These are phyloP conservation scores for Eupithecia centaureata DNA, from an alignment of 2,888 invertebrate genomes.

Conservation along the genomic window DNA sequence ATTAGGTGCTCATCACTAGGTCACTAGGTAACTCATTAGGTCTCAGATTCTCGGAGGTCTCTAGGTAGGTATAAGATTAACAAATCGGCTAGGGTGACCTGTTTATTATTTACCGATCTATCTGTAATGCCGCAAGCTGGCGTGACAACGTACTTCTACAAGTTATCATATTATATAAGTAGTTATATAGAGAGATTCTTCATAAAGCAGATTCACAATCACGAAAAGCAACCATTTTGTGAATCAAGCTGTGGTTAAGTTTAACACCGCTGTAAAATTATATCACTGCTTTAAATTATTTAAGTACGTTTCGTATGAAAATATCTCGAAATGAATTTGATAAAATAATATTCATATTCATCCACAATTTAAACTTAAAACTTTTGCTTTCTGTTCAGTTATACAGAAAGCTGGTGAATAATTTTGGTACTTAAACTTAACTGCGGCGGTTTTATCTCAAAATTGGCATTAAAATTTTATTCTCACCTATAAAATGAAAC, in stretches of 20 bases:
- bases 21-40: too few relatives aligned
- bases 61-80: too few relatives aligned
- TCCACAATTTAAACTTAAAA: not conserved
- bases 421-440: not conserved
- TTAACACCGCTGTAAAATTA: not conserved
- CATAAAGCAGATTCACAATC: not conserved
- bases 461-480: not conserved
- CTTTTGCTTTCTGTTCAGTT: slow-evolving; percentile 2
- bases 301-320: not conserved
- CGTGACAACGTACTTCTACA: too few relatives aligned
- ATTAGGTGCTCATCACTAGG: too few relatives aligned
- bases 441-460: not conserved
- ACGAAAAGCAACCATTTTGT: not conserved
- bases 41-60: too few relatives aligned
- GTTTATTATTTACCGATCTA: too few relatives aligned
- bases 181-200: too few relatives aligned
- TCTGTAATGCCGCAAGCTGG: too few relatives aligned
- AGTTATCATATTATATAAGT: too few relatives aligned
- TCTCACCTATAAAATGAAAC: not conserved
- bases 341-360: not conserved
- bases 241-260: not conserved
- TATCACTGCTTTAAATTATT: not conserved
- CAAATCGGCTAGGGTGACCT: too few relatives aligned
- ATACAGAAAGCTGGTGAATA: slow-evolving; percentile 4
- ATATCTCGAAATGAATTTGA: not conserved